These are phyloP conservation scores for Nephrotoma appendiculata DNA, from an alignment of 2,888 invertebrate genomes.

Conservation along the genomic window DNA sequence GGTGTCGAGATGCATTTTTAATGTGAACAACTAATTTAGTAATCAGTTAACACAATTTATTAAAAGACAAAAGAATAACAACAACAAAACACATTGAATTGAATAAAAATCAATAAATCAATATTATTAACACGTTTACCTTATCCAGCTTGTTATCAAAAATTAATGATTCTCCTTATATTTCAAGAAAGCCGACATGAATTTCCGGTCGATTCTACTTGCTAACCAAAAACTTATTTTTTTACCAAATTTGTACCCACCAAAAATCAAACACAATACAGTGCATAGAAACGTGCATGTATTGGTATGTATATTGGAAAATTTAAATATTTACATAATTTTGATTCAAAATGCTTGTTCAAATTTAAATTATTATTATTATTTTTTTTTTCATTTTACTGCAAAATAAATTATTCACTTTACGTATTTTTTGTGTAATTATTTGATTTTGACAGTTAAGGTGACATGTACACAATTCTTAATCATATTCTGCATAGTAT, in stretches of 20 bases:
- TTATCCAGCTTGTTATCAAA: neutral
- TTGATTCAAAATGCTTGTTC: neutral
- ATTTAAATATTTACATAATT: neutral
- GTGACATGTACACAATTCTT: conserved; percentile 5
- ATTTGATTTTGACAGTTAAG: conserved; percentile 3
- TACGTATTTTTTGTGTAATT: conserved; percentile 1
- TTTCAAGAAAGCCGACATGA: neutral
- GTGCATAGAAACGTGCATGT: neutral
- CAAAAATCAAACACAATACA: neutral
- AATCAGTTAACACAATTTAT: neutral
- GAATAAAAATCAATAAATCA: neutral
- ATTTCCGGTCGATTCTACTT: neutral
- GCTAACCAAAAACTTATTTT: neutral
- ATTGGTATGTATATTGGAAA: neutral
- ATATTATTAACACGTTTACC: neutral
- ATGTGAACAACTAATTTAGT: neutral
- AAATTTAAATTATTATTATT: neutral
- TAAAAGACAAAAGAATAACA: neutral
- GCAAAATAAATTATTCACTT: neutral
- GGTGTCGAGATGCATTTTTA: neutral
- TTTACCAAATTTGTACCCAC: neutral
- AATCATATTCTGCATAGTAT: neutral
- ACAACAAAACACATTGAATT: neutral
- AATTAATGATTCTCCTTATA: neutral
- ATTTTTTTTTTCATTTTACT: neutral